A percentile compares a stretch with the other conserved stretches of the same genome.
These are phyloP conservation scores for Myzus persicae DNA, from an alignment of 1,140 invertebrate species.

Conservation along the genomic window DNA sequence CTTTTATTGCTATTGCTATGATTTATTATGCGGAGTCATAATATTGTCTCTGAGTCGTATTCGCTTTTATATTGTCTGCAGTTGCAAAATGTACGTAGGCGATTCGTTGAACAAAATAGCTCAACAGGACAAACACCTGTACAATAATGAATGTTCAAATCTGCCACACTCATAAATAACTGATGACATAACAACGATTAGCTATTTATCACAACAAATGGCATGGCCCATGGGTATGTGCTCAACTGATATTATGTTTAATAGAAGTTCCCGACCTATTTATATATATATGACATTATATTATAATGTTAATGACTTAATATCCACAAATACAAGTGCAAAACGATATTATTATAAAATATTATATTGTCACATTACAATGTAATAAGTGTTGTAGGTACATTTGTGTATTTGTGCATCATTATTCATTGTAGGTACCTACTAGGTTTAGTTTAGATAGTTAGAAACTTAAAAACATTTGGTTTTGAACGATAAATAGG, in stretches of 20 bases:
- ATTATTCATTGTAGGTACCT: neutral
- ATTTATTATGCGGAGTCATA: conserved; percentile 55
- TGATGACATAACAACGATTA: neutral
- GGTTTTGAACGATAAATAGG: neutral
- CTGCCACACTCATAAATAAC: neutral
- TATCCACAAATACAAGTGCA: neutral
- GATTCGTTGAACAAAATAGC: conserved; percentile 42
- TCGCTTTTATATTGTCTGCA: conserved; percentile 49
- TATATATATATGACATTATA: neutral
- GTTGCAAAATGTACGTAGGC: conserved; percentile 34
- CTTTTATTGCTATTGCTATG: conserved; percentile 45
- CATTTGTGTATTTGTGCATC: neutral
- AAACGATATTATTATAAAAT: neutral
- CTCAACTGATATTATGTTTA: neutral
- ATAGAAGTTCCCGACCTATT: neutral
- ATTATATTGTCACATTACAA: neutral
- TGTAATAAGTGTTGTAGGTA: neutral
- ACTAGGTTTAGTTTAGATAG: neutral
- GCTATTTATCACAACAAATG: conserved; percentile 19
- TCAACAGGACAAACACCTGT: conserved; percentile 38
- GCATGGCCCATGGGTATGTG: no score
- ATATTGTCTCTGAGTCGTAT: conserved; percentile 43
- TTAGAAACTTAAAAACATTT: neutral
- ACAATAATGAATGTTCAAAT: conserved; percentile 22
- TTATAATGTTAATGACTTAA: neutral